These are phyloP conservation scores for Argyresthia albistria DNA, from an alignment of 2,888 invertebrate genomes.

Conservation along the genomic window DNA sequence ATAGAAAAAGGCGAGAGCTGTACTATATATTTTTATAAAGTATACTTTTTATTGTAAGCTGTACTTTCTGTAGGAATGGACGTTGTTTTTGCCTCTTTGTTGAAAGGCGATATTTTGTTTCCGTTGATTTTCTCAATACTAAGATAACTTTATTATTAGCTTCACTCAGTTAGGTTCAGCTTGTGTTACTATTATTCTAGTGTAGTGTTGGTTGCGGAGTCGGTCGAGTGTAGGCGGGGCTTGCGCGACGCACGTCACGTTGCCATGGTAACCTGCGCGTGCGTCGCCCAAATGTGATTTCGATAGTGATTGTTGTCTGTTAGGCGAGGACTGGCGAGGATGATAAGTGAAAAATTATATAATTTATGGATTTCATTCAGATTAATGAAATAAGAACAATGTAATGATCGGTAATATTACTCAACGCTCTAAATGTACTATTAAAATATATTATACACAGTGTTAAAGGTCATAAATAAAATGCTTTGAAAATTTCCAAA, in stretches of 20 bases:
- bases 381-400: conserved; percentile 68
- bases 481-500: conserved; percentile 70
- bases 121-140: conserved; percentile 26
- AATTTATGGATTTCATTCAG: conserved; percentile 68
- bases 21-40: conserved; percentile 67
- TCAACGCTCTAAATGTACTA: conserved; percentile 74
- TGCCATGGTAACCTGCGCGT: no score
- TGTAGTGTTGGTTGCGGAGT: conserved; percentile 22
- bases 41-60: conserved; percentile 52
- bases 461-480: conserved; percentile 74
- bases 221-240: conserved; percentile 7
- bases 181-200: conserved; percentile 12
- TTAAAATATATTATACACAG: conserved; percentile 74
- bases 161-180: background rate
- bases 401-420: conserved; percentile 73
- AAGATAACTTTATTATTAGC: conserved; percentile 9
- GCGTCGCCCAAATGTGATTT: conserved; percentile 34
- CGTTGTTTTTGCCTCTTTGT: conserved; percentile 36
- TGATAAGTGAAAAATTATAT: conserved; percentile 58
- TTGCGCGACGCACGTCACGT: conserved; percentile 10
- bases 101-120: no score
- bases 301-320: conserved; percentile 67
- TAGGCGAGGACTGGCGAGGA: conserved; percentile 64
- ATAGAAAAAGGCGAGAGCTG: conserved; percentile 61
- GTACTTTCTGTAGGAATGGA: conserved; percentile 56